phyloP scores from a whole-genome alignment of 2,113 vertebrate species.

The Leucoraja erinaceus region DNA sequence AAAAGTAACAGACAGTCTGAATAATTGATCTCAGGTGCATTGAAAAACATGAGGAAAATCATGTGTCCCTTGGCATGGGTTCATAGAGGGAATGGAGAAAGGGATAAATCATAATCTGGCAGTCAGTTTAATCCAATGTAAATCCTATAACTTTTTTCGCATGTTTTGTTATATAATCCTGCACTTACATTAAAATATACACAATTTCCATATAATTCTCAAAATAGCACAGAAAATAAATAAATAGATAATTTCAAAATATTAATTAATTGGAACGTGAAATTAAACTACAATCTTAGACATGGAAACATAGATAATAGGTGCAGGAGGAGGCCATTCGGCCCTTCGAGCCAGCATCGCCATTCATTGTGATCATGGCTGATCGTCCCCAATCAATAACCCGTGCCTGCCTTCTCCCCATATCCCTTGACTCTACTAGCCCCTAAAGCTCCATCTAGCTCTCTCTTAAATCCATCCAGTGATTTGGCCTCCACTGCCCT shows the following conservation, averaged over 20 bases:
- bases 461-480: too few relatives aligned
- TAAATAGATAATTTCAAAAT: background rate
- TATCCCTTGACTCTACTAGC: too few relatives aligned
- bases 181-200: background rate
- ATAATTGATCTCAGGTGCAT: constrained; percentile 36
- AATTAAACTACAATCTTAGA: background rate
- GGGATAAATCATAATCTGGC: constrained; percentile 32
- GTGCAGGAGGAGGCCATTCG: too few relatives aligned
- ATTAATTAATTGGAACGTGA: background rate
- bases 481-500: too few relatives aligned
- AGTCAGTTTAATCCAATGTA: background rate
- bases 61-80: background rate
- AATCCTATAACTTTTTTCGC: background rate
- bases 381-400: too few relatives aligned
- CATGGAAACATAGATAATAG: too few relatives aligned
- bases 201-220: background rate
- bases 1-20: constrained; percentile 4
- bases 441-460: too few relatives aligned
- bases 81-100: constrained; percentile 8
- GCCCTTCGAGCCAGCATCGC: too few relatives aligned
- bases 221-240: background rate
- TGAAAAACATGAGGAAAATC: constrained; percentile 19
- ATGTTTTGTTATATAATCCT: background rate
- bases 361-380: too few relatives aligned
- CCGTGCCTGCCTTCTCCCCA: too few relatives aligned